Evolutionary conservation across 2,113 vertebrate genomes (phyloP).

Genomic region (Rhineura floridana): DNA sequence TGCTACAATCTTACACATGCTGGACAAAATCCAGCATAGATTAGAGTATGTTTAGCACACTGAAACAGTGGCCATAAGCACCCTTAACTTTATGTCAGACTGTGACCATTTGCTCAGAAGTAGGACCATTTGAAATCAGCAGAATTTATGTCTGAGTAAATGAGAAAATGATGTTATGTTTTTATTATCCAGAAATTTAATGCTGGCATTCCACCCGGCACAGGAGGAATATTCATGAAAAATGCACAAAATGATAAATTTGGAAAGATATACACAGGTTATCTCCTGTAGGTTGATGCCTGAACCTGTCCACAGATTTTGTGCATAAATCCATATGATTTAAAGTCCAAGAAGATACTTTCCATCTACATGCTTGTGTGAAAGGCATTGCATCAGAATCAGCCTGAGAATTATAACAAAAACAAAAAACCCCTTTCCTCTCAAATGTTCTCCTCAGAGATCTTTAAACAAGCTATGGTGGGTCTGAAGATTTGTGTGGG

Average conservation of each 20-base stretch:
- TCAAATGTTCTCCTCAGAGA: neutral
- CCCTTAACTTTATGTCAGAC: neutral
- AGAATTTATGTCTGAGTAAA: neutral
- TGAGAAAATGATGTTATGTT: neutral
- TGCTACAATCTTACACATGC: neutral
- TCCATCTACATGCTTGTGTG: neutral
- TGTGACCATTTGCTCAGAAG: neutral
- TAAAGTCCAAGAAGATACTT: neutral
- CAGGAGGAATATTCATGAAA: neutral
- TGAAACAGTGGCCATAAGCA: neutral
- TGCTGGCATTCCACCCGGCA: too few relatives aligned
- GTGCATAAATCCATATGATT: neutral
- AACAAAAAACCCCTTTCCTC: neutral
- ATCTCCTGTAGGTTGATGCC: too few relatives aligned
- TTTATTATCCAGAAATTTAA: neutral
- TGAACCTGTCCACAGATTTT: too few relatives aligned
- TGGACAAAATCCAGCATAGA: neutral
- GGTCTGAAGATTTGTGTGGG: constrained; percentile 9
- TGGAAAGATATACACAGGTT: too few relatives aligned
- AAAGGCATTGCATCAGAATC: neutral
- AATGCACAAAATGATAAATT: neutral
- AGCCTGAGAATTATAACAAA: neutral
- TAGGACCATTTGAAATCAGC: neutral
- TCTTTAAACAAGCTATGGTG: neutral
- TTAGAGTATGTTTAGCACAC: neutral